Percentiles rank a stretch among this genome's conserved stretches.
These are phyloP conservation scores for Aporophyla lueneburgensis DNA, from an alignment of 2,888 invertebrate species.

Conservation along the genomic window DNA sequence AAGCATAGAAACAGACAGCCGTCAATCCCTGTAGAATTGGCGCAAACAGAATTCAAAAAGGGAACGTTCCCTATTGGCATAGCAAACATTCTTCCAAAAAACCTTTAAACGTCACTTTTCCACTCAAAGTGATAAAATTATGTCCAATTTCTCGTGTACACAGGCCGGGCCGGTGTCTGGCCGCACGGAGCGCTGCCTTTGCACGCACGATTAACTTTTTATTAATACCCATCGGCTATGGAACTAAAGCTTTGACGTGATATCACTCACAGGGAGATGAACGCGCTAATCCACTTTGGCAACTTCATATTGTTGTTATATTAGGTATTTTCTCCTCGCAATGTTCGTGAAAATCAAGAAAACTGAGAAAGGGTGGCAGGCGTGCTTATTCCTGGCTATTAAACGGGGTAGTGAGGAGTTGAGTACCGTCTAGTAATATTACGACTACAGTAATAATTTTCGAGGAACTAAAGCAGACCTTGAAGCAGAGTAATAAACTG, in stretches of 20 bases:
- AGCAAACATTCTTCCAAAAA: conserved; percentile 55
- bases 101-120: conserved; percentile 36
- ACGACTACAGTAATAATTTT: conserved; percentile 29
- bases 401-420: conserved; percentile 24
- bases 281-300: conserved; percentile 75
- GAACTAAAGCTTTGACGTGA: conserved; percentile 73
- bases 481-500: conserved; percentile 28
- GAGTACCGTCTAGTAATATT: conserved; percentile 26
- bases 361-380: conserved; percentile 24
- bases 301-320: conserved; percentile 66
- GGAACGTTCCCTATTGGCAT: conserved; percentile 52
- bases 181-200: conserved; percentile 70
- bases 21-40: conserved; percentile 15
- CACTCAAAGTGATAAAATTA: conserved; percentile 53
- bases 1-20: conserved; percentile 12
- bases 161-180: conserved; percentile 40
- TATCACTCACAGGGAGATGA: conserved; percentile 71
- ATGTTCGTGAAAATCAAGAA: conserved; percentile 28
- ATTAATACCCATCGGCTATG: conserved; percentile 79
- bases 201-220: conserved; percentile 85
- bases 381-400: conserved; percentile 28
- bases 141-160: conserved; percentile 56
- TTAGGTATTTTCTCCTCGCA: conserved; percentile 52
- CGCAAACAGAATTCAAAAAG: conserved; percentile 41
- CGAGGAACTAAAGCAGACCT: conserved; percentile 13